phyloP scores from a whole-genome alignment of 2,797 vertebrate species.

The Lithobates pipiens region DNA sequence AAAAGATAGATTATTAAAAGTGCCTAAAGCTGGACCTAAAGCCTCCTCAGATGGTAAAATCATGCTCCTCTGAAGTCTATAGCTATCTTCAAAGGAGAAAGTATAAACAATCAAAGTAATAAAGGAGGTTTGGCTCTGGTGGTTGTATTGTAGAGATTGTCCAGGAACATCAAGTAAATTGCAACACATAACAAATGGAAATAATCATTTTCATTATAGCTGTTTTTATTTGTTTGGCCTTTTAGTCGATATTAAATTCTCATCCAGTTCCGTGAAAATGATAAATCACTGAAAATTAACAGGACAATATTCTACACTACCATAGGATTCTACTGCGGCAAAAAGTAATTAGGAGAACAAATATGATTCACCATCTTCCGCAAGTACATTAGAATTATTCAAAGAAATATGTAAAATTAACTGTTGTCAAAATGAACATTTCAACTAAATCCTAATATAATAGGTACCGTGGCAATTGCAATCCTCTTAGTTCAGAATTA shows the following conservation, averaged over 20 bases:
- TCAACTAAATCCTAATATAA: slow-evolving; percentile 13
- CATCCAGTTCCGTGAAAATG: not conserved
- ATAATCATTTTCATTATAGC: slow-evolving; percentile 1
- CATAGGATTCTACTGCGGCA: not conserved
- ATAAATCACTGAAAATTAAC: not conserved
- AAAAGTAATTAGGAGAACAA: slow-evolving; percentile 12
- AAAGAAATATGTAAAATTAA: slow-evolving; percentile 8
- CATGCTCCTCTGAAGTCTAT: not conserved
- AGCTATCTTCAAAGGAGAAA: not conserved
- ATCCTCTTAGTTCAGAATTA: slow-evolving; percentile 7
- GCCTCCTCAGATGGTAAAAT: no score
- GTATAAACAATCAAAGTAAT: no score
- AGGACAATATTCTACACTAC: not conserved
- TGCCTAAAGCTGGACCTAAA: no score
- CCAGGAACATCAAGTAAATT: not conserved
- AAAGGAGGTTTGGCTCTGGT: not conserved
- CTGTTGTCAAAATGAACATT: slow-evolving; percentile 23
- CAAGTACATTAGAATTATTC: slow-evolving; percentile 4
- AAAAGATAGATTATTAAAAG: no score
- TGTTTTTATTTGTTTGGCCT: slow-evolving; percentile 4
- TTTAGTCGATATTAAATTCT: not conserved
- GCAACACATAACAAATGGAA: not conserved
- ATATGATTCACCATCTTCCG: not conserved
- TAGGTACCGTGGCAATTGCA: slow-evolving; percentile 8
- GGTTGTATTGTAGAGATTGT: not conserved